Evolutionary conservation across 2,888 invertebrate genomes (phyloP), one percentile per base, ranked within the genome.

Genomic region (Mesodorylaimus sp.): DNA sequence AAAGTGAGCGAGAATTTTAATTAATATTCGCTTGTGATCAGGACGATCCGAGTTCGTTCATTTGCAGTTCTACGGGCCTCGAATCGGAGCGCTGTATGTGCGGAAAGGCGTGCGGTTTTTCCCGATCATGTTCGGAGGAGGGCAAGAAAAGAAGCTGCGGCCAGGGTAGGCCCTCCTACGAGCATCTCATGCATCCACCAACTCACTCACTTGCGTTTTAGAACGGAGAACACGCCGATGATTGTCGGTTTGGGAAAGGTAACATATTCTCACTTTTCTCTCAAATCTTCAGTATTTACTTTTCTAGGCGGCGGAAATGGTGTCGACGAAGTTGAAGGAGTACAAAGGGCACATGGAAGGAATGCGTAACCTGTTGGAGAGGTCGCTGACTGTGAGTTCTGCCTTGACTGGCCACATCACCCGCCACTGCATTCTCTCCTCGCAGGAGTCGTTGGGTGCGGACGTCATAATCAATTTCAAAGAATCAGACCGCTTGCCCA

Each of bases 201-300:
- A 16, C 7, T 16, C 27, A 39, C 16, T 7, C 21, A 7, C 16
- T 42, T 21, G n/a, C n/a, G 3, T 51, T 56, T 42, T 45, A 59
- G 59, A 26, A 76, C 76, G n/a, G 75, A 75, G 62, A 76, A 76
- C 58, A 74, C 74, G 13, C 69, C 70, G 1, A 74, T 75, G 74
- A 74, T 75, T 53, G 73, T 68, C 46, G 76, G 75, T 0, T 61
- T 76, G 16, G 76, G 75, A 37, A 67, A 67, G 62, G 72, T 75
- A 23, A 63, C 69, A 43, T 61, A 75, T 5, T n/a, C n/a, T n/a
- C n/a, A n/a, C n/a, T n/a, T n/a, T n/a, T n/a, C n/a, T n/a, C n/a
- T n/a, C n/a, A n/a, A n/a, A n/a, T n/a, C n/a, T n/a, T n/a, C n/a
- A n/a, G n/a, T n/a, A n/a, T n/a, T n/a, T n/a, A n/a, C n/a, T n/a